Evolutionary conservation across 2,113 vertebrate genomes (phyloP).

Genomic region (Leiothrix lutea): DNA sequence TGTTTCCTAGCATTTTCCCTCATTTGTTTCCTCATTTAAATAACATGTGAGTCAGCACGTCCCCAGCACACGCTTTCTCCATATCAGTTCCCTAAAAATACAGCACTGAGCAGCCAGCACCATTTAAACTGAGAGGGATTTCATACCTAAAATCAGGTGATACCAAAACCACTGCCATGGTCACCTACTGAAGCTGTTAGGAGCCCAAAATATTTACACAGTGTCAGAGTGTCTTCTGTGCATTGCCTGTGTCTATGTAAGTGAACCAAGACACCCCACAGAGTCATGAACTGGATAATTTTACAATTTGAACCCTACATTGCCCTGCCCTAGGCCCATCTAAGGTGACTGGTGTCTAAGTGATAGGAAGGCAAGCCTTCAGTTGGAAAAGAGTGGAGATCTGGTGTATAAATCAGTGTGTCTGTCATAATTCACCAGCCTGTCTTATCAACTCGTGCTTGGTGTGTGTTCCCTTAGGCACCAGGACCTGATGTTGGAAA

Average conservation of each 20-base stretch:
- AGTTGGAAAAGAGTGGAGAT: neutral
- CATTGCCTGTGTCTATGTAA: too few relatives aligned
- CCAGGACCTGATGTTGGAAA: neutral
- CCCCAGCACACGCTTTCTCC: neutral
- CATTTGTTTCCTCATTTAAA: neutral
- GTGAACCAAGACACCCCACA: neutral
- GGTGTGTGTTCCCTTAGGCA: neutral
- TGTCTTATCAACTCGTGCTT: neutral
- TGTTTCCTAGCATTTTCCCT: neutral
- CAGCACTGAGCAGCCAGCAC: neutral
- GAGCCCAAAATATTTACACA: neutral
- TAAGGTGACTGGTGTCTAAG: neutral
- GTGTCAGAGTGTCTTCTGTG: neutral
- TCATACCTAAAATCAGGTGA: neutral
- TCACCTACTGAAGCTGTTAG: neutral
- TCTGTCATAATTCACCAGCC: conserved; percentile 4
- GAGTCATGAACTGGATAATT: neutral
- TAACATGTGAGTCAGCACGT: neutral
- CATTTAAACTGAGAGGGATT: neutral
- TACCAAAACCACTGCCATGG: neutral
- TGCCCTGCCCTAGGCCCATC: neutral
- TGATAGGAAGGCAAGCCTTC: neutral
- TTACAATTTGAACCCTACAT: neutral
- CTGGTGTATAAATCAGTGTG: neutral
- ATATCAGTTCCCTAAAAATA: neutral